Percentiles rank a stretch among this genome's conserved stretches.
Evolutionary conservation across 2,113 vertebrate genomes (phyloP).

Genomic region (Thalassarche chlororhynchos): DNA sequence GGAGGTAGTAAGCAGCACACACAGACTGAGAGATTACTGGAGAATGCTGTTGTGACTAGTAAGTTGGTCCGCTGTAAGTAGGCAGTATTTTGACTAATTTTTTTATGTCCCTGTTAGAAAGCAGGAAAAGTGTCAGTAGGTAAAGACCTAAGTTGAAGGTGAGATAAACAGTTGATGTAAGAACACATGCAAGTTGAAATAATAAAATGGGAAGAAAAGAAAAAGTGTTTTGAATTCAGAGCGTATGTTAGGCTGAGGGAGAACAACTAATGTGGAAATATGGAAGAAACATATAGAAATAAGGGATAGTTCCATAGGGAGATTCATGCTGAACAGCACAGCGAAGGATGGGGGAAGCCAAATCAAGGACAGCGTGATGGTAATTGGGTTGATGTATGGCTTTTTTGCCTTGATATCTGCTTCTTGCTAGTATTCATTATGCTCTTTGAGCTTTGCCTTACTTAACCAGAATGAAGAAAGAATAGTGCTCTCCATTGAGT

Average conservation of each 20-base stretch:
- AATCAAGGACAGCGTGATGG: background rate
- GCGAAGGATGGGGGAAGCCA: background rate
- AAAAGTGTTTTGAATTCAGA: background rate
- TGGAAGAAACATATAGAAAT: background rate
- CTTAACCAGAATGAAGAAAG: background rate
- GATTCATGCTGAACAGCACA: background rate
- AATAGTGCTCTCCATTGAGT: background rate
- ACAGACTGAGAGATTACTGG: background rate
- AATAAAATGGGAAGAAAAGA: background rate
- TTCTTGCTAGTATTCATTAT: background rate
- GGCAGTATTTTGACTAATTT: background rate
- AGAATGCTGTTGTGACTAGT: background rate
- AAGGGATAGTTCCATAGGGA: background rate
- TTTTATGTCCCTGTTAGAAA: background rate
- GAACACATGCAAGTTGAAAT: background rate
- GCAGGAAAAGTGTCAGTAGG: background rate
- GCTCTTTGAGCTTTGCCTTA: background rate
- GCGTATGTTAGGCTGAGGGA: background rate
- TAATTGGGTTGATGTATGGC: background rate
- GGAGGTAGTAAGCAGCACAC: background rate
- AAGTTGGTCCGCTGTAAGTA: background rate
- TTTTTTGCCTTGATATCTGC: background rate
- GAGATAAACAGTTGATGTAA: background rate
- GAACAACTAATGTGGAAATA: background rate
- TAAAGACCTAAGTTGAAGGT: background rate